Percentiles rank a stretch among this genome's conserved stretches.
These are phyloP conservation scores for Coleophora deauratella DNA, from an alignment of 2,888 invertebrate species.

Conservation along the genomic window DNA sequence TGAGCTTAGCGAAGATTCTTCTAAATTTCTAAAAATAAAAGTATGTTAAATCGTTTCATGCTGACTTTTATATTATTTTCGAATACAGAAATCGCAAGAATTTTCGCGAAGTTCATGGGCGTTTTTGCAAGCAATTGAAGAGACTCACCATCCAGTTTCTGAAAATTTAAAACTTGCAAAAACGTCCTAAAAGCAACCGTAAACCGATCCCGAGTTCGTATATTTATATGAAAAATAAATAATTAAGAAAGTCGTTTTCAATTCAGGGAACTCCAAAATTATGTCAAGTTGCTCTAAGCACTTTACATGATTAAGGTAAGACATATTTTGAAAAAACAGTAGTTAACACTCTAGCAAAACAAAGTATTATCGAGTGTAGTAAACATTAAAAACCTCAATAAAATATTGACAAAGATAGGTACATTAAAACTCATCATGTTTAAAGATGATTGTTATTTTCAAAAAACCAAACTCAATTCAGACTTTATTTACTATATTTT, in stretches of 20 bases:
- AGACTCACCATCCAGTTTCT: slow-evolving; percentile 69
- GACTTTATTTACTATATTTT: slow-evolving; percentile 9
- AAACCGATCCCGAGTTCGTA: slow-evolving; percentile 24
- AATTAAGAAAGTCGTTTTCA: no score
- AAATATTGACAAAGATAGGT: slow-evolving; percentile 1
- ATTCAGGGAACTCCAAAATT: no score
- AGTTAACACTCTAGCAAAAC: no score
- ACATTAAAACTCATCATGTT: slow-evolving; percentile 22
- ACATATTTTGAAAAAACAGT: slow-evolving; percentile 4
- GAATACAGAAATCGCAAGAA: slow-evolving; percentile 19
- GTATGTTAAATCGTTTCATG: slow-evolving; percentile 2
- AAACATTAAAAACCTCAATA: slow-evolving; percentile 4
- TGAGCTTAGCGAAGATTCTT: slow-evolving; percentile 46
- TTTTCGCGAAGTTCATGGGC: slow-evolving; percentile 50
- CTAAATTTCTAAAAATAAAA: slow-evolving; percentile 4
- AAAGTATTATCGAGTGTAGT: no score
- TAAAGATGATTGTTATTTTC: slow-evolving; percentile 32
- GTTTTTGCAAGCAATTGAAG: slow-evolving; percentile 49
- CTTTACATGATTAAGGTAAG: no score
- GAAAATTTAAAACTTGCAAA: slow-evolving; percentile 59
- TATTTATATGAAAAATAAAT: no score
- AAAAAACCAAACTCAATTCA: slow-evolving; percentile 31
- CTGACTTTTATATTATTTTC: neutral
- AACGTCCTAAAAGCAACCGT: slow-evolving; percentile 46
- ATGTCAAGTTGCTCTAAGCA: no score